Evolutionary conservation across 2,113 vertebrate genomes (phyloP).

Genomic region (Beaufortia kweichowensis): DNA sequence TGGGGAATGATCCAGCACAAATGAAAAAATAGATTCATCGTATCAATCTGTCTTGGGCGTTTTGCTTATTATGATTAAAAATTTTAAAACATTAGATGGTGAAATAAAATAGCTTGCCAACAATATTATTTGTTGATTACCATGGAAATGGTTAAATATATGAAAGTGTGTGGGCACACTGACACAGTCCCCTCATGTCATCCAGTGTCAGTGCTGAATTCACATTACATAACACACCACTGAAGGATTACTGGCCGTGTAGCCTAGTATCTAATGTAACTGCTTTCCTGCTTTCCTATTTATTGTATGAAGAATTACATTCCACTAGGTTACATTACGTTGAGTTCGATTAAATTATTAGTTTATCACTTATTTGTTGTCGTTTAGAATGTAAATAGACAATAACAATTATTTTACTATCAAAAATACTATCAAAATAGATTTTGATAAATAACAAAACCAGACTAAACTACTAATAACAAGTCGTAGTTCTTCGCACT

Average conservation of each 20-base stretch:
- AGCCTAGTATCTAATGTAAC: background rate
- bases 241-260: constrained; percentile 5
- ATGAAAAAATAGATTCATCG: background rate
- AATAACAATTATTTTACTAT: background rate
- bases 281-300: background rate
- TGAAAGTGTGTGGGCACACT: background rate
- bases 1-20: background rate
- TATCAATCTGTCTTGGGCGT: background rate
- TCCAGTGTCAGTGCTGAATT: constrained; percentile 9
- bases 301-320: background rate
- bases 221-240: constrained; percentile 12
- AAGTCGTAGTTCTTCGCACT: background rate
- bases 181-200: background rate
- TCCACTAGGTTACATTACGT: background rate
- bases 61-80: background rate
- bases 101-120: too few species aligned
- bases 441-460: too few species aligned
- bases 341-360: background rate
- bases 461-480: background rate
- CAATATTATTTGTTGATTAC: background rate
- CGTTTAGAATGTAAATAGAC: background rate
- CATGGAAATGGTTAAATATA: background rate
- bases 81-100: too few species aligned
- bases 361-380: background rate
- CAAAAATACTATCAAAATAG: too few species aligned